These are phyloP conservation scores for Stichopus horrens DNA, from an alignment of 53 echinoderm and acorn worm species.

Conservation along the genomic window DNA sequence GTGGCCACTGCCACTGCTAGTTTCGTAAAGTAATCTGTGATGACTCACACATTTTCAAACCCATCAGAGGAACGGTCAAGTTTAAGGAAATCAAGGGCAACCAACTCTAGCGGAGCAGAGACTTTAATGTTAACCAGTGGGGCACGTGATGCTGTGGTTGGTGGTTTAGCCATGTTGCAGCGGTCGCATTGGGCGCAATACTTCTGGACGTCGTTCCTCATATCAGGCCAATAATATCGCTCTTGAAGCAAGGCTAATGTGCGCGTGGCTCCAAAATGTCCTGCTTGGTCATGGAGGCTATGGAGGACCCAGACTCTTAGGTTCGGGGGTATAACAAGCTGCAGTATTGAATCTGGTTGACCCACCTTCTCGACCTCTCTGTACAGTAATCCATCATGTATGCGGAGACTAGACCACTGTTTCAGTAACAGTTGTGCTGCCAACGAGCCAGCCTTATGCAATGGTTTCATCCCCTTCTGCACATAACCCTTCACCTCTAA, in stretches of 20 bases:
- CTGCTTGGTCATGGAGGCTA: constrained; percentile 32
- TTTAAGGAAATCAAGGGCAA: constrained; percentile 45
- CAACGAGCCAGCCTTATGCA: background rate
- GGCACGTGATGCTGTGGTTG: background rate
- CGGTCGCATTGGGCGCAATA: constrained; percentile 21
- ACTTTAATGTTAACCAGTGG: constrained; percentile 43
- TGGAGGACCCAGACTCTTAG: background rate
- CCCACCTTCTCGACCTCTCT: background rate
- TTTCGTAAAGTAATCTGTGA: constrained; percentile 56
- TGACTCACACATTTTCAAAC: constrained; percentile 51
- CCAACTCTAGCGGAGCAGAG: constrained; percentile 49
- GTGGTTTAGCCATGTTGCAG: constrained; percentile 40
- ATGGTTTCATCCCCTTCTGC: background rate
- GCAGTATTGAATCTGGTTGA: background rate
- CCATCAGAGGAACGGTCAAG: constrained; percentile 48
- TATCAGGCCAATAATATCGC: constrained; percentile 44
- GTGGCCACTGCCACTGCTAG: constrained; percentile 53
- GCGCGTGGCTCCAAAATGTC: constrained; percentile 43
- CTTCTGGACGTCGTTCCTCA: constrained; percentile 22
- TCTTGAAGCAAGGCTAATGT: constrained; percentile 36
- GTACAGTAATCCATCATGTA: constrained; percentile 6
- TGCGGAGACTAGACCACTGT: background rate
- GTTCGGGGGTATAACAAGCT: constrained; percentile 12
- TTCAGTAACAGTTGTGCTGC: background rate
- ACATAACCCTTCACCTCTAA: background rate